A percentile compares a stretch with the other conserved stretches of the same genome.
Evolutionary conservation across 1,140 invertebrate genomes (phyloP).

Genomic region (Lepidurus packardi): DNA sequence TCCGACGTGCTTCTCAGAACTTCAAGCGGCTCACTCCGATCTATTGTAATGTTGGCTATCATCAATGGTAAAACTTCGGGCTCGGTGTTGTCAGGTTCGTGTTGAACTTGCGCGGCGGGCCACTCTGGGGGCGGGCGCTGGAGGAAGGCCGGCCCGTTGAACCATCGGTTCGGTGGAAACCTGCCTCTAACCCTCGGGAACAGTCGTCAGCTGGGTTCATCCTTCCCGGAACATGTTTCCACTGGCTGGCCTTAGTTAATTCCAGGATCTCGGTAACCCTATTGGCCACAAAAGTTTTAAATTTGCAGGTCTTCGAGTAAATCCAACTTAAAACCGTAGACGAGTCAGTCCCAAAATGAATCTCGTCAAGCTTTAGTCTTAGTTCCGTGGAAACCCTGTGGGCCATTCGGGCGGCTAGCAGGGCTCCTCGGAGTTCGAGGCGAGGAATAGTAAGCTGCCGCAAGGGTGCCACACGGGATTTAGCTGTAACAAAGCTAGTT

Average conservation of each 20-base stretch:
- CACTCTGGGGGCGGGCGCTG: background rate
- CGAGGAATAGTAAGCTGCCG: no score
- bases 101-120: slow-evolving; percentile 27
- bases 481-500: no score
- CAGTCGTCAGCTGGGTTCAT: slow-evolving; percentile 38
- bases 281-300: slow-evolving; percentile 36
- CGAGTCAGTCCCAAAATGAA: slow-evolving; percentile 42
- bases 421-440: no score
- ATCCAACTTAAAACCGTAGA: slow-evolving; percentile 41
- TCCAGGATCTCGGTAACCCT: slow-evolving; percentile 38
- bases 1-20: background rate
- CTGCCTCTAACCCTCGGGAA: slow-evolving; percentile 1
- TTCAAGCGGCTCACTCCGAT: background rate
- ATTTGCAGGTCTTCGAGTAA: slow-evolving; percentile 28
- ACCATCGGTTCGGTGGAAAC: slow-evolving; percentile 31
- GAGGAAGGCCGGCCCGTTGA: slow-evolving; percentile 35
- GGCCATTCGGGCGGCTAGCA: no score
- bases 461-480: no score
- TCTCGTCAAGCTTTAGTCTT: no score
- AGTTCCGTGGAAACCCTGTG: no score
- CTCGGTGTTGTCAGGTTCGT: background rate
- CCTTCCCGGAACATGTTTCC: slow-evolving; percentile 36
- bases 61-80: background rate
- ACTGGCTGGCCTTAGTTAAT: slow-evolving; percentile 29
- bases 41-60: background rate